Evolutionary conservation across 2,888 invertebrate genomes (phyloP).

Genomic region (Sinopyrophorus schimmeli): DNA sequence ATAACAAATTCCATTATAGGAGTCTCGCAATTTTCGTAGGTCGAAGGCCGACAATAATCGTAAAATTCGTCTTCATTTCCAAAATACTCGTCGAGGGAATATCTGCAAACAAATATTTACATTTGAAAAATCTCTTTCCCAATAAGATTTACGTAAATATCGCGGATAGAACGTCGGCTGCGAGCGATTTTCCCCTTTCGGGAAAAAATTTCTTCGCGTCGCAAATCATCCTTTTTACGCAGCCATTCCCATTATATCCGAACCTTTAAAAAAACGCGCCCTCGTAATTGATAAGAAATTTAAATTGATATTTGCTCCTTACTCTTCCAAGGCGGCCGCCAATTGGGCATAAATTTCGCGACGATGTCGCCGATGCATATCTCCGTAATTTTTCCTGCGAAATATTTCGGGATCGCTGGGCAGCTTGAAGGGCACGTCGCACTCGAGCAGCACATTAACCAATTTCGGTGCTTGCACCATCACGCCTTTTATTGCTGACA

Average conservation of each 20-base stretch:
- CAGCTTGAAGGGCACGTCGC: conserved; percentile 62
- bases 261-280: conserved; percentile 56
- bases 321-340: conserved; percentile 37
- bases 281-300: conserved; percentile 1
- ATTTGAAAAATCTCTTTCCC: background rate
- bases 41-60: conserved; percentile 30
- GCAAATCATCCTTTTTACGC: conserved; percentile 70
- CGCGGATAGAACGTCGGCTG: conserved; percentile 67
- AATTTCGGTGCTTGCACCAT: conserved; percentile 61
- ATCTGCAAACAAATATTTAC: conserved; percentile 4
- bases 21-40: conserved; percentile 34
- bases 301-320: conserved; percentile 6
- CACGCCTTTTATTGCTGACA: conserved; percentile 62
- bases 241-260: conserved; percentile 65
- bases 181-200: conserved; percentile 64
- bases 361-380: conserved; percentile 58
- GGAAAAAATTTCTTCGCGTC: conserved; percentile 64
- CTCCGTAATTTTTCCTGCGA: conserved; percentile 43
- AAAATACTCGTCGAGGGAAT: conserved; percentile 3
- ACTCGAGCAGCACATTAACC: conserved; percentile 63
- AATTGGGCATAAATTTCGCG: conserved; percentile 58
- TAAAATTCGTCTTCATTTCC: conserved; percentile 23
- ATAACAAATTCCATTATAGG: conserved; percentile 36
- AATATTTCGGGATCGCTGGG: conserved; percentile 55
- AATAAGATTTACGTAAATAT: conserved; percentile 62